These are phyloP conservation scores for Ophioninae sp. DNA, from an alignment of 2,888 invertebrate genomes.

Conservation along the genomic window DNA sequence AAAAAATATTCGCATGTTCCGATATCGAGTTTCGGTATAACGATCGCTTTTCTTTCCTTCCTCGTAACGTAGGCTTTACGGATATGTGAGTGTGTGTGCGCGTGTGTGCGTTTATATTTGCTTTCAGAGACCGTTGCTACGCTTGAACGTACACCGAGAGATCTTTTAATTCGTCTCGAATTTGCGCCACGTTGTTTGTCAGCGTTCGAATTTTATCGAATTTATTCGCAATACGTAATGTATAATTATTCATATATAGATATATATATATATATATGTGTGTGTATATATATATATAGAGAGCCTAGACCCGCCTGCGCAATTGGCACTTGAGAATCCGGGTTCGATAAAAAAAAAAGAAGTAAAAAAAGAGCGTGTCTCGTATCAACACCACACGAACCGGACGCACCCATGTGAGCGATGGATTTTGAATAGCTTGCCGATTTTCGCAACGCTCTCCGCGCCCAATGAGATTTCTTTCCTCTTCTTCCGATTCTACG, in stretches of 20 bases:
- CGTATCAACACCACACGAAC: constrained; percentile 41
- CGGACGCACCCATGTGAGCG: constrained; percentile 21
- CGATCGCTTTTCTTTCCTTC: not conserved
- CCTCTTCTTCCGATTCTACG: not conserved
- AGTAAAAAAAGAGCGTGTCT: not conserved
- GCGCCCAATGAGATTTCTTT: not conserved
- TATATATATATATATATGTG: constrained; percentile 64
- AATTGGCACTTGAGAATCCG: constrained; percentile 74
- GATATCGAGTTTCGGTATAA: constrained; percentile 59
- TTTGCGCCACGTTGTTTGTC: constrained; percentile 79
- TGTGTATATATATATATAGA: constrained; percentile 64
- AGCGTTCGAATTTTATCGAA: constrained; percentile 68
- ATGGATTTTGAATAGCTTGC: constrained; percentile 37
- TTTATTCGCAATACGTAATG: constrained; percentile 42
- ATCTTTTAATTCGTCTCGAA: constrained; percentile 63
- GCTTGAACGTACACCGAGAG: constrained; percentile 77
- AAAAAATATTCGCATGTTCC: constrained; percentile 33
- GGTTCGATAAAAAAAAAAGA: constrained; percentile 17
- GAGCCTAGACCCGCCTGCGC: constrained; percentile 76
- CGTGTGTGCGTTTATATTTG: not conserved
- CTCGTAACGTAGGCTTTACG: not conserved
- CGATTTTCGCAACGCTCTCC: not conserved
- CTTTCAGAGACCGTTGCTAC: constrained; percentile 79
- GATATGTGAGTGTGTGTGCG: not conserved
- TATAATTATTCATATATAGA: constrained; percentile 48